phyloP scores from a whole-genome alignment of 2,888 invertebrate species.

The Acanthosepion lycidas region DNA sequence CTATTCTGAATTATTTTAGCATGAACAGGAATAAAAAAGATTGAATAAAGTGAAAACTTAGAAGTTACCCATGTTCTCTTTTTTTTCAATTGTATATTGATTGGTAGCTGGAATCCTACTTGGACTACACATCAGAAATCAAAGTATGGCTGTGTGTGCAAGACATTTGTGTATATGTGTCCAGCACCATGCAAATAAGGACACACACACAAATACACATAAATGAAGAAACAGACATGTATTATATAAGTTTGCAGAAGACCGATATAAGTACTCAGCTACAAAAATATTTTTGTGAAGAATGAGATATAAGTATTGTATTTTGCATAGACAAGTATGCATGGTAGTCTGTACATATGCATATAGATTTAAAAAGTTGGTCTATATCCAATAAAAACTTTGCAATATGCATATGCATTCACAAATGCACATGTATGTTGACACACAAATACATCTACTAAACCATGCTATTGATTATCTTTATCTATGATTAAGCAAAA shows the following conservation, averaged over 20 bases:
- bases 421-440: background rate
- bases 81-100: background rate
- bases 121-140: background rate
- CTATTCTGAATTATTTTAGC: too few species aligned
- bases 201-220: background rate
- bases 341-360: background rate
- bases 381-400: background rate
- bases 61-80: background rate
- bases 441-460: background rate
- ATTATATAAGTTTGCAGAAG: background rate
- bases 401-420: background rate
- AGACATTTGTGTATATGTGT: background rate
- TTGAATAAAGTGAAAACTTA: background rate
- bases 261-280: background rate
- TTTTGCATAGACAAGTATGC: too few species aligned
- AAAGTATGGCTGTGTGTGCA: background rate
- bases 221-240: background rate
- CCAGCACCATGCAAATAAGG: background rate
- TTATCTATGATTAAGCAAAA: background rate
- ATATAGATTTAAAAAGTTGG: background rate
- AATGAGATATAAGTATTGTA: too few species aligned
- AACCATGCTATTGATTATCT: background rate
- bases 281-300: too few species aligned
- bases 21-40: background rate
- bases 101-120: background rate